Conservation (phyloP, 2,888 invertebrate species). For the Idaea biselata region DNA sequence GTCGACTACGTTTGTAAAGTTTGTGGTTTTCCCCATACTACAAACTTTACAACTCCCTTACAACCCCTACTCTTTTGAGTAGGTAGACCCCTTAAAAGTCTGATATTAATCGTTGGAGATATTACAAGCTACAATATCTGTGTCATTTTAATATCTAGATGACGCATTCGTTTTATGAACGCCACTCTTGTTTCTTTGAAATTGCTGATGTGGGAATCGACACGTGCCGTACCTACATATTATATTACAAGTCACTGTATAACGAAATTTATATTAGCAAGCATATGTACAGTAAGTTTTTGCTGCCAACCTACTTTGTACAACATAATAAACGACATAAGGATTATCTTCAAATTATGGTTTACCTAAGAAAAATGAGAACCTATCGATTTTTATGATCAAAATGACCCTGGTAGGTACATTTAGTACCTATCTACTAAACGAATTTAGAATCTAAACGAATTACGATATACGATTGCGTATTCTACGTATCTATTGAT, state of each 20-base stretch:
- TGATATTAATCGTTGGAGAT: not conserved
- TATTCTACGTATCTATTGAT: constrained; percentile 56
- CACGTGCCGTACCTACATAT: constrained; percentile 21
- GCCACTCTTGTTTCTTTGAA: not conserved
- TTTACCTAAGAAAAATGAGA: not conserved
- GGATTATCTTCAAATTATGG: not conserved
- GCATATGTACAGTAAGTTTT: not conserved
- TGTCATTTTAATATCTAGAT: too few species aligned
- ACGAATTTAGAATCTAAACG: too few species aligned
- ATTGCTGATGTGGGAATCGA: constrained; percentile 29
- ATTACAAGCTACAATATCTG: not conserved
- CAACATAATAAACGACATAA: not conserved
- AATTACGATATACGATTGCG: constrained; percentile 53
- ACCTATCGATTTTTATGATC: constrained; percentile 13
- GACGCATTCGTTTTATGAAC: too few species aligned
- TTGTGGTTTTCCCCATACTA: too few species aligned
- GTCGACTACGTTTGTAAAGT: too few species aligned
- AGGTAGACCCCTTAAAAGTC: too few species aligned
- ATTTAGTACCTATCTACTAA: not conserved
- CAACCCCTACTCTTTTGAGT: too few species aligned
- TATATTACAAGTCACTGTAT: not conserved
- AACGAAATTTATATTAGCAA: not conserved
- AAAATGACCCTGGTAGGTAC: constrained; percentile 39
- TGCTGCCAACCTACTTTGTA: not conserved
- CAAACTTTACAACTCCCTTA: too few species aligned